A percentile compares a stretch with the other conserved stretches of the same genome.
Conservation (phyloP, 2,888 invertebrate genomes). For the Amiota communis region DNA sequence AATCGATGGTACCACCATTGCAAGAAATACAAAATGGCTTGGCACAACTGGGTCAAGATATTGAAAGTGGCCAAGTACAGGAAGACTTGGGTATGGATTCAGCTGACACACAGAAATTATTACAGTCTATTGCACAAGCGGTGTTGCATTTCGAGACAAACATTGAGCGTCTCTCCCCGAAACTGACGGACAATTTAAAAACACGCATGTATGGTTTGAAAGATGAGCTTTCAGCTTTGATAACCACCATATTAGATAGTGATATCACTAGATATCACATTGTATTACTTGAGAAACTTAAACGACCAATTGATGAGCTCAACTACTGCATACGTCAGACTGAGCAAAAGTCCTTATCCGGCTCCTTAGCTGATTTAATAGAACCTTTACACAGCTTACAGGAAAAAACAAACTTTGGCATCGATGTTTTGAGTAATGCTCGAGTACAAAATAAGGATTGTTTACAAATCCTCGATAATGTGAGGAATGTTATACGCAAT, state of each 20-base stretch:
- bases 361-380: conserved; percentile 69
- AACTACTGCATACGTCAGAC: conserved; percentile 73
- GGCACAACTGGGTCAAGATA: conserved; percentile 73
- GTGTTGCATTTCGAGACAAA: conserved; percentile 72
- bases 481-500: conserved; percentile 62
- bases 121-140: conserved; percentile 72
- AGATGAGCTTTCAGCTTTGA: conserved; percentile 75
- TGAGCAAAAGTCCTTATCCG: conserved; percentile 70
- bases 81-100: conserved; percentile 67
- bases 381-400: conserved; percentile 70
- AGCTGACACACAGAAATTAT: conserved; percentile 71
- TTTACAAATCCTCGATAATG: conserved; percentile 60
- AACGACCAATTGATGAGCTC: conserved; percentile 75
- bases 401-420: conserved; percentile 67
- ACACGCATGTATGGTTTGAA: conserved; percentile 72
- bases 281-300: conserved; percentile 74
- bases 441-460: conserved; percentile 60
- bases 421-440: conserved; percentile 60
- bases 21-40: conserved; percentile 77
- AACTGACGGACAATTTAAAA: conserved; percentile 61
- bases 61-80: conserved; percentile 70
- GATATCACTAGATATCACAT: conserved; percentile 71
- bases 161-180: conserved; percentile 64
- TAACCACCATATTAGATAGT: conserved; percentile 76
- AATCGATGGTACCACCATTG: conserved; percentile 75